Evolutionary conservation across 2,888 invertebrate species (phyloP).

Genomic region (Miltochrista miniata): DNA sequence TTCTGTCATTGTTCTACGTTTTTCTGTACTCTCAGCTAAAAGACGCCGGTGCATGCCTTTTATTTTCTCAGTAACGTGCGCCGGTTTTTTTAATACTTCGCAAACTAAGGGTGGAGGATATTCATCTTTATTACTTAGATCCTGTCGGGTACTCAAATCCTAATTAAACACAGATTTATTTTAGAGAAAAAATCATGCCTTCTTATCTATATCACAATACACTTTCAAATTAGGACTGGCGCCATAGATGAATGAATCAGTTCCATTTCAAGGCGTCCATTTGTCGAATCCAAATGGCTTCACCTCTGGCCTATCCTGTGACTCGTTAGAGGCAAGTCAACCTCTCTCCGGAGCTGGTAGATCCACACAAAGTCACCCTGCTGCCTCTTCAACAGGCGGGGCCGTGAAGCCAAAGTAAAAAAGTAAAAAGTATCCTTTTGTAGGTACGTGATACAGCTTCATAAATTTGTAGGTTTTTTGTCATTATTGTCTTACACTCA

Average conservation of each 20-base stretch:
- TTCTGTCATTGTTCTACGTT: constrained; percentile 48
- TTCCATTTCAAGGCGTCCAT: no score
- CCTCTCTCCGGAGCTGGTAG: no score
- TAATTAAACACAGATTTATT: constrained; percentile 24
- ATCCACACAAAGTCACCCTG: no score
- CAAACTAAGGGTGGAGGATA: constrained; percentile 40
- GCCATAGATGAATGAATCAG: neutral
- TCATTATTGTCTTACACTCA: no score
- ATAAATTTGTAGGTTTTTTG: no score
- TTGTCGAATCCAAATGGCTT: no score
- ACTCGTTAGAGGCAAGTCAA: no score
- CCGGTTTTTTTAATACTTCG: constrained; percentile 51
- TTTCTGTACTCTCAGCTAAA: constrained; percentile 48
- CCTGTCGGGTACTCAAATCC: constrained; percentile 33
- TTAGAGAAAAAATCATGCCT: neutral
- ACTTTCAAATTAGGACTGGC: constrained; percentile 7
- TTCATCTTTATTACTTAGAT: constrained; percentile 40
- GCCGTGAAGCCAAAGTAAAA: no score
- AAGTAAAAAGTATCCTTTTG: no score
- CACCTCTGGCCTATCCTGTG: no score
- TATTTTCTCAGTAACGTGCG: constrained; percentile 39
- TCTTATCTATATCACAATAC: constrained; percentile 9
- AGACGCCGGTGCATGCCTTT: constrained; percentile 58
- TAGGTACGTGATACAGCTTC: no score
- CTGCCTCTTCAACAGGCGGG: no score